A percentile compares a stretch with the other conserved stretches of the same genome.
Conservation (phyloP, 2,888 invertebrate genomes). For the Euclidia mi region DNA sequence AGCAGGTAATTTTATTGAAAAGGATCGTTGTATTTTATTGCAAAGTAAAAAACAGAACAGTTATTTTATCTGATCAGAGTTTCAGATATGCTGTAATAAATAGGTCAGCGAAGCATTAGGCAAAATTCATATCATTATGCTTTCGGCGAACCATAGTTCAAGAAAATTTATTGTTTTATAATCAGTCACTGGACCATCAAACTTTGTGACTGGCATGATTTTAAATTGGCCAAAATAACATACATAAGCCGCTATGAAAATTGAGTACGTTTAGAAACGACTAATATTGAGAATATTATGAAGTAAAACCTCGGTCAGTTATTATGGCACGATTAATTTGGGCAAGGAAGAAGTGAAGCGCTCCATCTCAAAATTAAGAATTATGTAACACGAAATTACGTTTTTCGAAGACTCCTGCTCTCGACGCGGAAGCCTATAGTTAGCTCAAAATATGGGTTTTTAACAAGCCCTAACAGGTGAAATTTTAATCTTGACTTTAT, state of each 20-base stretch:
- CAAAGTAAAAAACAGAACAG: slow-evolving; percentile 75
- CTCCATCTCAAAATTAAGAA: slow-evolving; percentile 51
- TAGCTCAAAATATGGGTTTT: slow-evolving; percentile 75
- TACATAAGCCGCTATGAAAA: slow-evolving; percentile 22
- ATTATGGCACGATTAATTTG: slow-evolving; percentile 56
- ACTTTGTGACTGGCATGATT: slow-evolving; percentile 59
- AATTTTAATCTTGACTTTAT: slow-evolving; percentile 58
- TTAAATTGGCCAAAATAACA: slow-evolving; percentile 54
- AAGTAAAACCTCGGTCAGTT: slow-evolving; percentile 41
- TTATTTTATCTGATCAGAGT: slow-evolving; percentile 76
- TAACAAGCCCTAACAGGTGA: slow-evolving; percentile 69
- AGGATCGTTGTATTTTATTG: slow-evolving; percentile 73
- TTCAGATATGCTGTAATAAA: slow-evolving; percentile 79
- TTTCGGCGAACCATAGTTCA: slow-evolving; percentile 77
- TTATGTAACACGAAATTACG: slow-evolving; percentile 55
- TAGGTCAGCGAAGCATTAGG: slow-evolving; percentile 80
- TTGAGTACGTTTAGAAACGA: slow-evolving; percentile 18
- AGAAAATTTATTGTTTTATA: slow-evolving; percentile 84
- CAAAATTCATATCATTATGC: slow-evolving; percentile 78
- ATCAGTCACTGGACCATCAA: slow-evolving; percentile 70
- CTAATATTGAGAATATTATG: slow-evolving; percentile 27
- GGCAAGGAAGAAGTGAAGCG: slow-evolving; percentile 54
- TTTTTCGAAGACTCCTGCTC: slow-evolving; percentile 51
- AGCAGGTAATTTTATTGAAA: slow-evolving; percentile 86
- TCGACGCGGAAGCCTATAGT: slow-evolving; percentile 72